Percentiles rank a stretch among this genome's conserved stretches.
Conservation (phyloP, 2,888 invertebrate species). For the Nomada ferruginata region DNA sequence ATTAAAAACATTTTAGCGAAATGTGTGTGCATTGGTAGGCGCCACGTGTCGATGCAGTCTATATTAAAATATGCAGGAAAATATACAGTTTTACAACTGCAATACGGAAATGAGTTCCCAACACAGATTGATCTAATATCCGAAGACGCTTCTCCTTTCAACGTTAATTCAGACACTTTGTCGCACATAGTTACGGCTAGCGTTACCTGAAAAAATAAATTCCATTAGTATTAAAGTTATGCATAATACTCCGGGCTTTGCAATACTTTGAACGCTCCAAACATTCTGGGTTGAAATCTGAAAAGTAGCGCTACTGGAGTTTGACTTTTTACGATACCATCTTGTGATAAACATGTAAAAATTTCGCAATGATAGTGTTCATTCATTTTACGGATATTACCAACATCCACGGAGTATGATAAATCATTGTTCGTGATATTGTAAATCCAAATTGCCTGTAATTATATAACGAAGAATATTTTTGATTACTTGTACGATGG, state of each 20-base stretch:
- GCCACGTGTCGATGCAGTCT: slow-evolving; percentile 79
- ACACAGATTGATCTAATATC: slow-evolving; percentile 4
- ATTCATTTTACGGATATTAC: slow-evolving; percentile 74
- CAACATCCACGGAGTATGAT: slow-evolving; percentile 74
- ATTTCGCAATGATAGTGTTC: slow-evolving; percentile 76
- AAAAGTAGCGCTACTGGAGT: slow-evolving; percentile 79
- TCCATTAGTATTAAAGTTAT: slow-evolving; percentile 2
- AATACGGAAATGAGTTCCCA: slow-evolving; percentile 35
- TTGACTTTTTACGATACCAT: slow-evolving; percentile 74
- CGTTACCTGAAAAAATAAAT: slow-evolving; percentile 32
- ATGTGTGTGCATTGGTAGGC: slow-evolving; percentile 78
- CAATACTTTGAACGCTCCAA: slow-evolving; percentile 78
- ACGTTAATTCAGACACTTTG: slow-evolving; percentile 37
- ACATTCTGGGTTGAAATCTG: slow-evolving; percentile 82
- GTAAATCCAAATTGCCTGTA: slow-evolving; percentile 82
- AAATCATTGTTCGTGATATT: slow-evolving; percentile 79
- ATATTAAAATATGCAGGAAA: slow-evolving; percentile 78
- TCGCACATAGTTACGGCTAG: slow-evolving; percentile 55
- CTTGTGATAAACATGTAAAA: slow-evolving; percentile 80
- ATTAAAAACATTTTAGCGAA: slow-evolving; percentile 82
- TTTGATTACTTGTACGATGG: background rate
- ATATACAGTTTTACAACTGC: slow-evolving; percentile 2
- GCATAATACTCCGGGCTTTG: background rate
- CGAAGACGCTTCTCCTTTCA: slow-evolving; percentile 49
- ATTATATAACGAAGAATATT: slow-evolving; percentile 17